Evolutionary conservation across 2,113 vertebrate species (phyloP).

Genomic region (Callopanchax toddi): DNA sequence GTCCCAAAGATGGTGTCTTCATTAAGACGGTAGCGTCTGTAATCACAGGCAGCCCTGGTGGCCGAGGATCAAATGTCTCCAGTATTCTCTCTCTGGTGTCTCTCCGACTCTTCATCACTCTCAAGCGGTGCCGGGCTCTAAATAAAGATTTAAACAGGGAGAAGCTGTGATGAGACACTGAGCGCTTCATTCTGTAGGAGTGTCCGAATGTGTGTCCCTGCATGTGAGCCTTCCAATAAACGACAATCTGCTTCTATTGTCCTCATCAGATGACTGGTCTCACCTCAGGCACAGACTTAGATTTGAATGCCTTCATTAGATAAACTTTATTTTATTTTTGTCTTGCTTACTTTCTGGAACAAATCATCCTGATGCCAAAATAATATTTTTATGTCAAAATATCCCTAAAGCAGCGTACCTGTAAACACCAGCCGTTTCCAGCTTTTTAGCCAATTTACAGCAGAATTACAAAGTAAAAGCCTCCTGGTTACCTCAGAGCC

Average conservation of each 20-base stretch:
- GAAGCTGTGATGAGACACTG: constrained; percentile 20
- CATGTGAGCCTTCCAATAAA: constrained; percentile 41
- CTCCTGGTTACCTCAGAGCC: constrained; percentile 66
- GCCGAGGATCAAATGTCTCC: constrained; percentile 37
- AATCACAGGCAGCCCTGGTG: constrained; percentile 54
- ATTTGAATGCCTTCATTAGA: constrained; percentile 38
- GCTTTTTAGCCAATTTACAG: too few species aligned
- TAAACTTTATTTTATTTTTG: constrained; percentile 21
- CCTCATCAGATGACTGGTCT: constrained; percentile 21
- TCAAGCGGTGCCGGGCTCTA: constrained; percentile 17
- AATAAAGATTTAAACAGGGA: constrained; percentile 38
- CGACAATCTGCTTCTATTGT: constrained; percentile 10
- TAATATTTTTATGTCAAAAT: constrained; percentile 52
- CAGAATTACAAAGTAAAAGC: too few species aligned
- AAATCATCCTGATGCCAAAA: constrained; percentile 58
- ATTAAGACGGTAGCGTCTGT: constrained; percentile 46
- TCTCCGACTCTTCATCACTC: constrained; percentile 16
- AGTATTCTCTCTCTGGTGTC: constrained; percentile 26
- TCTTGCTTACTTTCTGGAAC: constrained; percentile 23
- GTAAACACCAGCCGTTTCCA: constrained; percentile 70
- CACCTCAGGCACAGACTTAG: constrained; percentile 12
- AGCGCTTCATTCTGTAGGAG: constrained; percentile 6
- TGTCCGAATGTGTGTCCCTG: constrained; percentile 11
- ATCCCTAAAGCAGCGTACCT: constrained; percentile 31
- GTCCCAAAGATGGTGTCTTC: constrained; percentile 51